Conservation (phyloP, 2,888 invertebrate species). For the Harmothoe impar region DNA sequence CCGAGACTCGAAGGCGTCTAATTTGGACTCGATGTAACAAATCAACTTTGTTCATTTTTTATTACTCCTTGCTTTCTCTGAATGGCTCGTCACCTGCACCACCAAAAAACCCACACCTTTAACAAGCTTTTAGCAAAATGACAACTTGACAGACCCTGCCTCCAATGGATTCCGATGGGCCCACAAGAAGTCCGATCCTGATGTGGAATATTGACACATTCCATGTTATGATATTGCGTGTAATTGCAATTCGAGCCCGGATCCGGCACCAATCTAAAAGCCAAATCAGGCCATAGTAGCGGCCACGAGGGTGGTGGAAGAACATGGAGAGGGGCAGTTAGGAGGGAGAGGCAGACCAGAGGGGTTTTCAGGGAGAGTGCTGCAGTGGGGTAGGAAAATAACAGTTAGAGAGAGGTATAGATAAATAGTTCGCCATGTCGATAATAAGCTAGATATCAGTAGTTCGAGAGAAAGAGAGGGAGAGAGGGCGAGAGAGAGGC, state of each 20-base stretch:
- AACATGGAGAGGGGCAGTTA: neutral
- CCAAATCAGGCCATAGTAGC: neutral
- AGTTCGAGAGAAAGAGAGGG: no score
- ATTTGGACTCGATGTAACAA: slow-evolving; percentile 28
- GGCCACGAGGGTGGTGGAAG: neutral
- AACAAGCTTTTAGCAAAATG: slow-evolving; percentile 42
- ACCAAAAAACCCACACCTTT: neutral
- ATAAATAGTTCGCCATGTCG: no score
- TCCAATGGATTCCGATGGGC: neutral
- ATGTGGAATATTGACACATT: slow-evolving; percentile 23
- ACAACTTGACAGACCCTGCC: neutral
- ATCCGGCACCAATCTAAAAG: slow-evolving; percentile 17
- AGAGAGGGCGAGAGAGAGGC: no score
- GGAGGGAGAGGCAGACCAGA: no score
- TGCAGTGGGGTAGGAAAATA: no score
- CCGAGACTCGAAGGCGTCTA: neutral
- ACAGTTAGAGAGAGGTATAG: no score
- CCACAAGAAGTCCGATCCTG: neutral
- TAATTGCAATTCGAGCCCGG: slow-evolving; percentile 30
- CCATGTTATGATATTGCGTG: slow-evolving; percentile 30
- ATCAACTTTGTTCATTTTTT: neutral
- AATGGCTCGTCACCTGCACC: neutral
- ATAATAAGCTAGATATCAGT: no score
- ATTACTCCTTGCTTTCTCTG: neutral
- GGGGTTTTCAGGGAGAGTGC: no score